phyloP scores from a whole-genome alignment of 1,140 invertebrate species.

The Calliopsis andreniformis region DNA sequence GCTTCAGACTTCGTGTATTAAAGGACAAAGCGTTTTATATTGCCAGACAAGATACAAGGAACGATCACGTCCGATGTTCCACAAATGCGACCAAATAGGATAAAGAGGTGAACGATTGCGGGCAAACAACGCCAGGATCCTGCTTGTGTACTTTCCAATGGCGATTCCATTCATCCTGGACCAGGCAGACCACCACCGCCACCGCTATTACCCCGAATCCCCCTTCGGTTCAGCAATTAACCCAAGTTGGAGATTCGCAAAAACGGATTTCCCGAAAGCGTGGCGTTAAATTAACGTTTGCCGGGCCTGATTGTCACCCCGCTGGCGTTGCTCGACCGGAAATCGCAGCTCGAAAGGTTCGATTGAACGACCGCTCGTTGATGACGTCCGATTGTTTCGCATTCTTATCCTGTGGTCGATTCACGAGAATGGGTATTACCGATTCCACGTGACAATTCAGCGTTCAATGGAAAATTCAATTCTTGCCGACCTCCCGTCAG shows the following conservation, averaged over 20 bases:
- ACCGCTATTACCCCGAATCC: conserved; percentile 21
- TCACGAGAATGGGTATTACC: neutral
- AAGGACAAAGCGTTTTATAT: too few relatives aligned
- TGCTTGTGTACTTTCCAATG: conserved; percentile 39
- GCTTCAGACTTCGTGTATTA: too few relatives aligned
- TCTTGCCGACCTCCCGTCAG: too few relatives aligned
- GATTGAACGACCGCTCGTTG: conserved; percentile 73
- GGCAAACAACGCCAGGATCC: conserved; percentile 23
- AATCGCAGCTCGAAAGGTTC: conserved; percentile 70
- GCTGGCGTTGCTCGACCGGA: conserved; percentile 65
- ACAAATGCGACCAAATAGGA: neutral
- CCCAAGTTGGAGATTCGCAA: conserved; percentile 70
- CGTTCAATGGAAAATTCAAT: neutral
- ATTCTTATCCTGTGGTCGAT: conserved; percentile 15
- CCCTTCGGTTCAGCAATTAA: conserved; percentile 69
- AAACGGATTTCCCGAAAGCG: conserved; percentile 77
- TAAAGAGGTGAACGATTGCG: conserved; percentile 32
- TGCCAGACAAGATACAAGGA: neutral
- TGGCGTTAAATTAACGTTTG: conserved; percentile 79
- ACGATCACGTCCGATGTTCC: too few relatives aligned
- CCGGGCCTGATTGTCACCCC: conserved; percentile 71
- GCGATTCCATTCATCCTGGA: conserved; percentile 53
- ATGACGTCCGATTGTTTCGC: conserved; percentile 30
- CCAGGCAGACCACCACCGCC: conserved; percentile 3
- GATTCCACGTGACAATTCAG: neutral